Evolutionary conservation across 2,797 vertebrate genomes (phyloP), one percentile per base, ranked within the genome.

Genomic region (Mormyrus hasselquistii): DNA sequence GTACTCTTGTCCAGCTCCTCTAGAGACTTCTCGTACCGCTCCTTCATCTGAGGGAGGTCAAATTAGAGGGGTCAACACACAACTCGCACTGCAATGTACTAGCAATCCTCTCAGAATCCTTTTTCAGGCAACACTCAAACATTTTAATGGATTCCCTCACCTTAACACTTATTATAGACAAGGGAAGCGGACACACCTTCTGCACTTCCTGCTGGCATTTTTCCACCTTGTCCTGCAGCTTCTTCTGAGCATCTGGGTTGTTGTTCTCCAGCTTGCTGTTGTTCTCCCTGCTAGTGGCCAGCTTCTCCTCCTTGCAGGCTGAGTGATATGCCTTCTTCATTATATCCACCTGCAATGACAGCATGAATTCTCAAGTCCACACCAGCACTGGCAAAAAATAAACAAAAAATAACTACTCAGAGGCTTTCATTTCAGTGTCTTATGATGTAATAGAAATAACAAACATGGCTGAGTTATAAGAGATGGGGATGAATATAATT

Each of bases 171-270:
- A 10, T 50, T 34, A 38, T n/a, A 41, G 19, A 57, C 49, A 0
- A 22, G 44, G 84, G 50, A 50, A 9, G 41, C 34, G 10, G 5
- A 59, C 82, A 16, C 94, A 99, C 99, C 99, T 98, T 99, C 86
- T 98, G 96, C 7, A 96, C 94, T 65, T 99, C 99, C 94, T 99
- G 98, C 90, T 99, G 99, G 94, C 97, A 98, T 89, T 97, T 99
- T 92, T 99, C 98, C 93, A 99, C 95, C 94, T 99, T 99, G 93
- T 99, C 99, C 92, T 99, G 98, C 14, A 99, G 94, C 92, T 99
- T 99, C 95, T 98, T 99, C 85, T 97, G 97, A 22, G 96, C 96
- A 0, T 99, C 99, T 0, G 98, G 97, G 92, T 98, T 99, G 91
- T 97, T 97, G 59, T 96, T 98, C 88, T 99, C 99, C 22, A 97